Percentiles rank a stretch among this genome's conserved stretches.
Conservation (phyloP, 2,888 invertebrate species). For the Deroplatys truncata region DNA sequence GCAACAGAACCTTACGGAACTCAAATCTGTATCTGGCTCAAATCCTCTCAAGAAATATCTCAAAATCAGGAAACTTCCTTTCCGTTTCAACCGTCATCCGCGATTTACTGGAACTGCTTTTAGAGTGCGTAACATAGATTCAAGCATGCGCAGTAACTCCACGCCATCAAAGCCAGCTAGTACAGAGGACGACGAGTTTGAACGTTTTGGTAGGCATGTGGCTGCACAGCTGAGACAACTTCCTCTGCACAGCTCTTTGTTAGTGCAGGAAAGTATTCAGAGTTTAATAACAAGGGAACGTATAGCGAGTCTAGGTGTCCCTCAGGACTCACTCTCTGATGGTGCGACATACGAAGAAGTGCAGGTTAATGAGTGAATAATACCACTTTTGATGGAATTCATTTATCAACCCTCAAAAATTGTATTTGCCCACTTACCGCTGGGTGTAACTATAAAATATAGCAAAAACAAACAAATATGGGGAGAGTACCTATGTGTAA, state of each 20-base stretch:
- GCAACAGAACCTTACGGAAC: background rate
- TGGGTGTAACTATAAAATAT: no score
- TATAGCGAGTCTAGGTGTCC: background rate
- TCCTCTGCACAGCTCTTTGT: background rate
- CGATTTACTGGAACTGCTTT: background rate
- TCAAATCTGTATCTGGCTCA: background rate
- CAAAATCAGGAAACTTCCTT: background rate
- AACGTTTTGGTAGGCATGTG: background rate
- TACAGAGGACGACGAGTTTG: background rate
- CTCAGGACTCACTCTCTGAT: background rate
- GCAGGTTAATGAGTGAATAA: no score
- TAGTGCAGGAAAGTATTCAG: background rate
- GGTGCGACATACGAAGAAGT: background rate
- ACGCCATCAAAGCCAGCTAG: background rate
- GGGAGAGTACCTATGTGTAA: no score
- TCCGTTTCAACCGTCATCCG: background rate
- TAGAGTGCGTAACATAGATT: background rate
- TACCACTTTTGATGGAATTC: no score
- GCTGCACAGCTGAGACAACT: background rate
- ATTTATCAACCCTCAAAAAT: no score
- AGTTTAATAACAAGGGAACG: background rate
- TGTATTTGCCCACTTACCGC: no score
- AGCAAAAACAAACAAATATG: no score
- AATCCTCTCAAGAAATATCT: background rate
- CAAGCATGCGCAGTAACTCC: background rate